Conservation (phyloP, 2,797 vertebrate genomes). For the Anableps anableps region DNA sequence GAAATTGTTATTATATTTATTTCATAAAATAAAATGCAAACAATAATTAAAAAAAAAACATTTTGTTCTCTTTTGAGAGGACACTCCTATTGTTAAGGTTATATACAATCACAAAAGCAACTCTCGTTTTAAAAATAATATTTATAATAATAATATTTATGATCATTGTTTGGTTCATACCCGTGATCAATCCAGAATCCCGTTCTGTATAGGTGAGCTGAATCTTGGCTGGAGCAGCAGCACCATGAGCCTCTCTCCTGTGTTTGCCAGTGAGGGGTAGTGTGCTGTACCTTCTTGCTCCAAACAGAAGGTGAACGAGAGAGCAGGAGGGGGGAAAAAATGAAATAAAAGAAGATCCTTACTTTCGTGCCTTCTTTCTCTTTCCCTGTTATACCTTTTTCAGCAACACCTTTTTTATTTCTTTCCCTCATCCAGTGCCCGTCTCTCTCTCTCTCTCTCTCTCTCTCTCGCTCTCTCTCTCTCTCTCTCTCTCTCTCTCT, state of each 20-base stretch:
- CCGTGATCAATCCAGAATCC: conserved; percentile 40
- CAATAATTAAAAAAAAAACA: conserved; percentile 1
- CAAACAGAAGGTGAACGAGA: conserved; percentile 74
- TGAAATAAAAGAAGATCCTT: conserved; percentile 61
- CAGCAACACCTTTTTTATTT: conserved; percentile 72
- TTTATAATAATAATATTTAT: background rate
- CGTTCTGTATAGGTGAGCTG: conserved; percentile 47
- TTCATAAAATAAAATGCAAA: background rate
- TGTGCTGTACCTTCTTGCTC: conserved; percentile 63
- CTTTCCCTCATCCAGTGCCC: conserved; percentile 60
- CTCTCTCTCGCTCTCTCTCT: background rate
- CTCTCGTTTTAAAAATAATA: background rate
- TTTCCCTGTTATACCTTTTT: conserved; percentile 67
- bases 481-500: background rate
- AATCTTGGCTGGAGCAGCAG: conserved; percentile 65
- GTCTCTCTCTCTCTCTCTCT: conserved; percentile 10
- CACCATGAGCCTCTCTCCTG: conserved; percentile 55
- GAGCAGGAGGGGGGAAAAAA: conserved; percentile 56
- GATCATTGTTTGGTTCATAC: conserved; percentile 43
- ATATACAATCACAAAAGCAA: background rate
- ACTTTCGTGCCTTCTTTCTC: conserved; percentile 63
- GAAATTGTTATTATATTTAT: conserved; percentile 10
- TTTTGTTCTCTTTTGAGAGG: background rate
- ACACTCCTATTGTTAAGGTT: background rate
- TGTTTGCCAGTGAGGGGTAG: conserved; percentile 67